Percentiles rank a stretch among this genome's conserved stretches.
phyloP scores from a whole-genome alignment of 2,113 vertebrate species.

The Cottus gobio region DNA sequence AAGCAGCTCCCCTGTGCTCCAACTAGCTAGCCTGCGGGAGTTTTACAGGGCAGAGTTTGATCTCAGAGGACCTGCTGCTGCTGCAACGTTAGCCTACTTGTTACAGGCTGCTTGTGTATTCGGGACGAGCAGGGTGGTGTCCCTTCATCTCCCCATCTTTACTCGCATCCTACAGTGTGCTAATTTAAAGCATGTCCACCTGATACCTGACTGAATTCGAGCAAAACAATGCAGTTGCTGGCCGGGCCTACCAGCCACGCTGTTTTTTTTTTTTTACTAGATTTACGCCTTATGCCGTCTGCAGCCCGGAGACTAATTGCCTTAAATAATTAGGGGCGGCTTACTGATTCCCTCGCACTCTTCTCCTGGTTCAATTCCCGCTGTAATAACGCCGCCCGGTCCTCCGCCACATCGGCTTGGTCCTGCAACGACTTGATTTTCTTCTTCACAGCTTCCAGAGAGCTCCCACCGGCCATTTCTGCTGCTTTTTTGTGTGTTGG shows the following conservation, averaged over 20 bases:
- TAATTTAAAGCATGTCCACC: slow-evolving; percentile 13
- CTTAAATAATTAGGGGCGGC: slow-evolving; percentile 73
- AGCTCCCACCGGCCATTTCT: slow-evolving; percentile 89
- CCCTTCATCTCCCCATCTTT: slow-evolving; percentile 34
- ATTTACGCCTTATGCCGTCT: slow-evolving; percentile 67
- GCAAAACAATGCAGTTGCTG: neutral
- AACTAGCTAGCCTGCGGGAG: slow-evolving; percentile 11
- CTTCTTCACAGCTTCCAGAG: slow-evolving; percentile 92
- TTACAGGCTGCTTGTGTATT: slow-evolving; percentile 29
- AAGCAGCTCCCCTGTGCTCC: neutral
- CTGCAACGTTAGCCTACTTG: slow-evolving; percentile 4
- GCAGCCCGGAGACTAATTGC: slow-evolving; percentile 70
- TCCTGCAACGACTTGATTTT: slow-evolving; percentile 94
- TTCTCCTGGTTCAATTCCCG: slow-evolving; percentile 89
- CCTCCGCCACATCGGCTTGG: slow-evolving; percentile 90
- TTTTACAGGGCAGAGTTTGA: neutral
- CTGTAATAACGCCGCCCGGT: slow-evolving; percentile 87
- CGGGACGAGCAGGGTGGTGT: slow-evolving; percentile 41
- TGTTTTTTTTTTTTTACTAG: slow-evolving; percentile 63
- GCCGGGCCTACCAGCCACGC: slow-evolving; percentile 66
- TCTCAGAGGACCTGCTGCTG: neutral
- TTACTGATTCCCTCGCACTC: slow-evolving; percentile 89
- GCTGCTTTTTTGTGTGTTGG: neutral
- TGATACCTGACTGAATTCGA: neutral
- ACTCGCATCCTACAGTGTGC: slow-evolving; percentile 8